Evolutionary conservation across 2,888 invertebrate genomes (phyloP).

Genomic region (Mimachlamys varia): DNA sequence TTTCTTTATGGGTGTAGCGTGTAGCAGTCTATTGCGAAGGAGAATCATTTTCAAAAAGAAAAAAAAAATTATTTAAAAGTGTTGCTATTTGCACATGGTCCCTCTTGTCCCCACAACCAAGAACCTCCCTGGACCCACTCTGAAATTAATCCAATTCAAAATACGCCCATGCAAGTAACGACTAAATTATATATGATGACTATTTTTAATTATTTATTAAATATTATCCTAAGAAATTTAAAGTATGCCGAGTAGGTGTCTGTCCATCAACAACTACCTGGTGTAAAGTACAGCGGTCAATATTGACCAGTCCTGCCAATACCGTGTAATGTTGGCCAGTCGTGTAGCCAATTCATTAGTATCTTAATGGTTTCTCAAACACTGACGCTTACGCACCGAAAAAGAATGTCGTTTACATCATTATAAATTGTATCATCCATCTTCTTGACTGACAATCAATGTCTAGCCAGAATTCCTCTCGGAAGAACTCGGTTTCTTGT

Average conservation of each 20-base stretch:
- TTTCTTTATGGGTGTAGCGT: no score
- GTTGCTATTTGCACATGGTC: no score
- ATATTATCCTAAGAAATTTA: background rate
- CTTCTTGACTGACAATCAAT: background rate
- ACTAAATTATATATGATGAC: no score
- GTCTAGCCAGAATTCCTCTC: background rate
- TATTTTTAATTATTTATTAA: background rate
- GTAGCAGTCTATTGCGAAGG: no score
- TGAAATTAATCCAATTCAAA: no score
- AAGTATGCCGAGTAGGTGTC: background rate
- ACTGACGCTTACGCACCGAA: background rate
- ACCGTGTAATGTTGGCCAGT: background rate
- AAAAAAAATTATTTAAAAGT: no score
- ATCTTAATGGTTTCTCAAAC: slow-evolving; percentile 27
- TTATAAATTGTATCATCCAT: slow-evolving; percentile 12
- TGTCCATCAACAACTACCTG: background rate
- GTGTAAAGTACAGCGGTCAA: background rate
- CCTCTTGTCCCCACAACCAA: no score
- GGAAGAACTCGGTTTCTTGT: background rate
- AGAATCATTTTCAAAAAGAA: no score
- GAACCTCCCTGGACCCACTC: no score
- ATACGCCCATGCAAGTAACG: no score
- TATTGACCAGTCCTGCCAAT: background rate
- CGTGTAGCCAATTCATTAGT: slow-evolving; percentile 28
- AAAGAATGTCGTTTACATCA: slow-evolving; percentile 27